phyloP scores from a whole-genome alignment of 2,888 invertebrate genomes.

The Rotaria macrura region DNA sequence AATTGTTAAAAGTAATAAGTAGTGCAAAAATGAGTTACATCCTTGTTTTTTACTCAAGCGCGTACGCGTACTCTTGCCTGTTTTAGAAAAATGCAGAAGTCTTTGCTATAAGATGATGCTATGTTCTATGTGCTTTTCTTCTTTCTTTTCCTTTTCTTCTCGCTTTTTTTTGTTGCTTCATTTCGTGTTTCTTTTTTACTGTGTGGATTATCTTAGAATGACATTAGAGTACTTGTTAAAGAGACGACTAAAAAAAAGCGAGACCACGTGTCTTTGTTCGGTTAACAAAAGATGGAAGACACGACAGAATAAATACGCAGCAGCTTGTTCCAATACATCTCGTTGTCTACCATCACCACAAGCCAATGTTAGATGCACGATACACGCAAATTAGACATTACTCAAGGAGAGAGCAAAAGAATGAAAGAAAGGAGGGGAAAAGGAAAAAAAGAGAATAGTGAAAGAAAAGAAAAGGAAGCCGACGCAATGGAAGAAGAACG shows the following conservation, averaged over 20 bases:
- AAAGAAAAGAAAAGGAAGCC: slow-evolving; percentile 1
- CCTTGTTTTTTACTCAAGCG: not conserved
- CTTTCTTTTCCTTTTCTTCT: not conserved
- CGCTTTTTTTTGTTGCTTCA: not conserved
- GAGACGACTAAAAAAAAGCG: not conserved
- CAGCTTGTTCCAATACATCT: not conserved
- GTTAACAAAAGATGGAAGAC: not conserved
- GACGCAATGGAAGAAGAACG: not conserved
- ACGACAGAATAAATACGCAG: not conserved
- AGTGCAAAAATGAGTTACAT: not conserved
- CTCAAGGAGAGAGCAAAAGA: not conserved
- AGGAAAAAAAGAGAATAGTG: not conserved
- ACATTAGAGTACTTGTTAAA: not conserved
- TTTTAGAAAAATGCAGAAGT: not conserved
- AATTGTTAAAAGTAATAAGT: not conserved
- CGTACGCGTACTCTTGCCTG: not conserved
- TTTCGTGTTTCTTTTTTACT: not conserved
- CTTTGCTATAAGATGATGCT: not conserved
- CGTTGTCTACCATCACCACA: not conserved
- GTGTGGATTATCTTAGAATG: not conserved
- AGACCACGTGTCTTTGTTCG: not conserved
- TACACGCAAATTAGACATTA: not conserved
- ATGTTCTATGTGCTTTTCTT: not conserved
- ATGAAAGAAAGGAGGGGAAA: not conserved
- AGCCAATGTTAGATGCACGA: not conserved